phyloP scores from a whole-genome alignment of 2,888 invertebrate species.

The Nephrotoma guestfalica region DNA sequence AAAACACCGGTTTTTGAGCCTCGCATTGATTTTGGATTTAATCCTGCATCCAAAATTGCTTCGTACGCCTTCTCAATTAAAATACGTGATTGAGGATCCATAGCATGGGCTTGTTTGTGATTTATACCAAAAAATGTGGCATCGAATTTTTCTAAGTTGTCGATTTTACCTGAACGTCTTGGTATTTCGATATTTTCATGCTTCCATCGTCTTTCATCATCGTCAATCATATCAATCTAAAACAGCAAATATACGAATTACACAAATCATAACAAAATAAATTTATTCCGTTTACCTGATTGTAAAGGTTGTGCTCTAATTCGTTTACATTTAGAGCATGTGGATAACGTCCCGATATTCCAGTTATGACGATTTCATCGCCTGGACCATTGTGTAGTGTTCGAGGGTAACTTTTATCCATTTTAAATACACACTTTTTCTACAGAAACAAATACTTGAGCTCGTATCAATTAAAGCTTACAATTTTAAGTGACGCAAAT shows the following conservation, averaged over 20 bases:
- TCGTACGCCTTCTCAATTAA: conserved; percentile 11
- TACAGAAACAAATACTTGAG: too few species aligned
- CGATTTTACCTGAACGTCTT: conserved; percentile 55
- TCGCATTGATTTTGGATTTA: conserved; percentile 47
- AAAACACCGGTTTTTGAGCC: conserved; percentile 60
- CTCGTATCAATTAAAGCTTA: too few species aligned
- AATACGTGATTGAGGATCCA: conserved; percentile 71
- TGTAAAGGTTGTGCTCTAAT: conserved; percentile 44
- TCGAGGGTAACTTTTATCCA: conserved; percentile 13
- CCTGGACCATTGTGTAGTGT: conserved; percentile 28
- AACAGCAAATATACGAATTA: conserved; percentile 13
- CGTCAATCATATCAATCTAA: conserved; percentile 69
- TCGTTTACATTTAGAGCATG: conserved; percentile 45
- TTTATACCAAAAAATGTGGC: conserved; percentile 62
- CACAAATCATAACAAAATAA: too few species aligned
- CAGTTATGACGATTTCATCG: conserved; percentile 41
- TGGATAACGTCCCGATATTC: conserved; percentile 47
- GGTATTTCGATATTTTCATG: conserved; percentile 59
- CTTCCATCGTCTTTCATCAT: conserved; percentile 63
- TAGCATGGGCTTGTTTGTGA: conserved; percentile 57
- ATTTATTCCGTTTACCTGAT: conserved; percentile 32
- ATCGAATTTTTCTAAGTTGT: conserved; percentile 56
- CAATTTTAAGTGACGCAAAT: too few species aligned
- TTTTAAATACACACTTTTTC: too few species aligned
- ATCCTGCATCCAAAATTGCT: conserved; percentile 32